Evolutionary conservation across 2,888 invertebrate genomes (phyloP), one percentile per base, ranked within the genome.

Genomic region (Ctenicera cuprea): DNA sequence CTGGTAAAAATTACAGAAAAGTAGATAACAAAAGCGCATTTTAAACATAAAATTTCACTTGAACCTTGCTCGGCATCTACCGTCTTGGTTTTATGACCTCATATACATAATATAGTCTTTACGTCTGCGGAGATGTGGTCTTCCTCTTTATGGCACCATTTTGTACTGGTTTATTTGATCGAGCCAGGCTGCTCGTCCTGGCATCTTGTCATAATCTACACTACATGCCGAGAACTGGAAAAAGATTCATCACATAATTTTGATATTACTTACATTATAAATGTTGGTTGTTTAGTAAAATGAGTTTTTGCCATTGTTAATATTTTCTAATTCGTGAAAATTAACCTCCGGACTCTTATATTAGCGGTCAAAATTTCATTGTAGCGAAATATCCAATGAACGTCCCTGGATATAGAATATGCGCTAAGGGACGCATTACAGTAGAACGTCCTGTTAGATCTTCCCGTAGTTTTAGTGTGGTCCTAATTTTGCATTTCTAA

Each of bases 21-120:
- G 80, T 78, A 82, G 82, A 82, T 81, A 82, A 82, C 80, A 80
- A 80, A 79, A 78, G 81, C 79, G 78, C 81, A 79, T 82, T 82
- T 79, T 78, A 74, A 72, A 81, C 83, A 82, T 82, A 82, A 82
- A 83, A 83, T 83, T 82, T 82, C 83, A 82, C 82, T 82, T 81
- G 81, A 82, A 80, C 79, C 78, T 76, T 76, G 78, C 77, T 75
- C 72, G 77, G 78, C 76, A 76, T 75, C 79, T 76, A 76, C 76
- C 76, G 79, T 71, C 77, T 74, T 70, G 78, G 76, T 78, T 83
- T 83, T 83, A 82, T 80, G 76, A 76, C 78, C 80, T 81, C 78
- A 82, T 83, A 82, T 82, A 82, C 83, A 83, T 82, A 82, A 82
- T 82, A 82, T 79, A 80, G 80, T 81, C 82, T 81, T 82, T 81